phyloP scores from a whole-genome alignment of 1,140 invertebrate genomes.

The Hetaerina americana region DNA sequence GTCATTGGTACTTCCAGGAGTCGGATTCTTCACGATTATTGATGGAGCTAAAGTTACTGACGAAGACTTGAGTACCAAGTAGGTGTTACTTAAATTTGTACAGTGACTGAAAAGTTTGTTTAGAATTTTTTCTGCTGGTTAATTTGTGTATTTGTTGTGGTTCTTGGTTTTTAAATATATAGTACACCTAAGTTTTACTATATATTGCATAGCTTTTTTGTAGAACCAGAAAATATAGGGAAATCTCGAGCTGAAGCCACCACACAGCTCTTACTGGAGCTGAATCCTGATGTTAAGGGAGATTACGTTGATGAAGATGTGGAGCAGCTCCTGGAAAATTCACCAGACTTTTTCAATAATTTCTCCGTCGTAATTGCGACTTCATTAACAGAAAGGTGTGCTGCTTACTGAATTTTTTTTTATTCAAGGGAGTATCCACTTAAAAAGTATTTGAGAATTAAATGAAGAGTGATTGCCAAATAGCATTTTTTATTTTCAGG shows the following conservation, averaged over 20 bases:
- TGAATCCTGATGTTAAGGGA: conserved; percentile 87
- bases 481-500: conserved; percentile 29
- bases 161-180: too few species aligned
- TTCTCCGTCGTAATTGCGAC: conserved; percentile 85
- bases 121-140: too few species aligned
- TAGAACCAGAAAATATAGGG: conserved; percentile 64
- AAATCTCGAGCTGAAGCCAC: conserved; percentile 72
- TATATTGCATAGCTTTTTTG: conserved; percentile 60
- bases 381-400: conserved; percentile 66
- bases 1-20: conserved; percentile 83
- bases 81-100: conserved; percentile 19
- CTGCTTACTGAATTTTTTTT: background rate
- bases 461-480: background rate
- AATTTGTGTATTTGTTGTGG: too few species aligned
- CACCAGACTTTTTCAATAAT: conserved; percentile 75
- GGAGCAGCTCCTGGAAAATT: conserved; percentile 70
- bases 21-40: conserved; percentile 92
- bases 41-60: conserved; percentile 76
- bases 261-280: conserved; percentile 68
- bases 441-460: background rate
- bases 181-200: too few species aligned
- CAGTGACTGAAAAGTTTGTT: too few species aligned
- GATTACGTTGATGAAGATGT: conserved; percentile 82
- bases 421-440: background rate
- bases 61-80: conserved; percentile 90